A percentile compares a stretch with the other conserved stretches of the same genome.
Evolutionary conservation across 2,888 invertebrate species (phyloP).

Genomic region (Venusia cambrica): DNA sequence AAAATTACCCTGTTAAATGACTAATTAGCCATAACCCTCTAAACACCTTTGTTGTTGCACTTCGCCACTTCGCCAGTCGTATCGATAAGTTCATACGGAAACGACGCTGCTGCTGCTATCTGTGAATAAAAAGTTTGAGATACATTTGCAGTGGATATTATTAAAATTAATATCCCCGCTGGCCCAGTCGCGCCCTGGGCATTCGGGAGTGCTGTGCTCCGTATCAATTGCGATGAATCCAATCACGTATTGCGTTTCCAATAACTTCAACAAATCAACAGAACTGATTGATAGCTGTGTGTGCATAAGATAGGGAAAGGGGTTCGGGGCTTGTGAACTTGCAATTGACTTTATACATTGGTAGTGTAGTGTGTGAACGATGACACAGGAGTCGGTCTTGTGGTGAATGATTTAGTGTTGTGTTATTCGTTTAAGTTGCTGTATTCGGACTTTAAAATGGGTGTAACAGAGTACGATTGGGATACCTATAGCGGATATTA

Average conservation of each 20-base stretch:
- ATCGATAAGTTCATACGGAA: constrained; percentile 12
- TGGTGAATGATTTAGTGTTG: constrained; percentile 49
- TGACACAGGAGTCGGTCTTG: constrained; percentile 33
- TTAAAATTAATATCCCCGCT: constrained; percentile 75
- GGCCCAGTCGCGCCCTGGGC: constrained; percentile 72
- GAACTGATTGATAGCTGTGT: constrained; percentile 65
- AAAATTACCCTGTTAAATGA: too few species aligned
- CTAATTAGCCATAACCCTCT: constrained; percentile 40
- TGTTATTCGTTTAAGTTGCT: constrained; percentile 38
- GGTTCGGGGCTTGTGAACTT: constrained; percentile 41
- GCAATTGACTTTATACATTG: constrained; percentile 40
- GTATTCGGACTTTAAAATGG: constrained; percentile 63
- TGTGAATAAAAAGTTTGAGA: constrained; percentile 57
- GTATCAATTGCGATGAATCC: constrained; percentile 57
- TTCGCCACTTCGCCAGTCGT: constrained; percentile 25
- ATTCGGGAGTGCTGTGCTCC: constrained; percentile 58
- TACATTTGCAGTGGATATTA: constrained; percentile 63
- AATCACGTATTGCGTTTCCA: constrained; percentile 52
- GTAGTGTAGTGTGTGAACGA: constrained; percentile 38
- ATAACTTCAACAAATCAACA: constrained; percentile 51
- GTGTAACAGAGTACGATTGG: constrained; percentile 76
- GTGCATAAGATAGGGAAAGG: constrained; percentile 62
- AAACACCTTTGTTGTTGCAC: constrained; percentile 32
- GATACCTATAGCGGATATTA: constrained; percentile 72
- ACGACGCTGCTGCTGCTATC: constrained; percentile 28